A percentile compares a stretch with the other conserved stretches of the same genome.
Conservation (phyloP, 1,140 invertebrate genomes). For the Ceratitis capitata region DNA sequence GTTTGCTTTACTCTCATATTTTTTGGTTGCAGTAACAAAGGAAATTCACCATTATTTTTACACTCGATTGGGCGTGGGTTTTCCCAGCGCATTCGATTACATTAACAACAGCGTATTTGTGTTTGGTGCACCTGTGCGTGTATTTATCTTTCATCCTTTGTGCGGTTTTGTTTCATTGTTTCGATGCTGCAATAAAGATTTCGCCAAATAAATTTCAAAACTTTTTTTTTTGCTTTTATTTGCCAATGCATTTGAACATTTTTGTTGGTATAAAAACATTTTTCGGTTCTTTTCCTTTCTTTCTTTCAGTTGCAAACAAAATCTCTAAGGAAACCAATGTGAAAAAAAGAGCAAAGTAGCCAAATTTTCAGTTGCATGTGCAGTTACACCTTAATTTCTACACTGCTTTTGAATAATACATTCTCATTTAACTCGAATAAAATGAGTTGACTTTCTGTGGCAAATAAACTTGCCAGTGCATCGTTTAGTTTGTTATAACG, state of each 20-base stretch:
- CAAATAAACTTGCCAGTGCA: conserved; percentile 1
- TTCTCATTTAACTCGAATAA: neutral
- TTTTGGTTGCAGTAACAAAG: neutral
- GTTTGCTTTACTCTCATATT: neutral
- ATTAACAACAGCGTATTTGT: too few relatives aligned
- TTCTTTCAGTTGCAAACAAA: neutral
- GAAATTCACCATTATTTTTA: neutral
- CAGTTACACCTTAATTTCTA: conserved; percentile 8
- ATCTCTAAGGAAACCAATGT: neutral
- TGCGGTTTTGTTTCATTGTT: neutral
- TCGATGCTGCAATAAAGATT: neutral
- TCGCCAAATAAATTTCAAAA: neutral
- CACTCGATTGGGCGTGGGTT: neutral
- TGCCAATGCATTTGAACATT: neutral
- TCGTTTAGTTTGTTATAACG: neutral
- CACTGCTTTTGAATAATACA: too few relatives aligned
- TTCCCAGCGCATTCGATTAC: neutral
- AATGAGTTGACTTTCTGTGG: neutral
- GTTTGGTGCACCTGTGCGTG: neutral
- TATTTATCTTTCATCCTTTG: neutral
- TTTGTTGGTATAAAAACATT: neutral
- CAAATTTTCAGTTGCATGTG: conserved; percentile 28
- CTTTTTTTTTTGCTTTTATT: neutral
- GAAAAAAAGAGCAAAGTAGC: neutral
- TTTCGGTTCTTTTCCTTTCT: neutral